Conservation (phyloP, 2,888 invertebrate species). For the Laothoe populi region DNA sequence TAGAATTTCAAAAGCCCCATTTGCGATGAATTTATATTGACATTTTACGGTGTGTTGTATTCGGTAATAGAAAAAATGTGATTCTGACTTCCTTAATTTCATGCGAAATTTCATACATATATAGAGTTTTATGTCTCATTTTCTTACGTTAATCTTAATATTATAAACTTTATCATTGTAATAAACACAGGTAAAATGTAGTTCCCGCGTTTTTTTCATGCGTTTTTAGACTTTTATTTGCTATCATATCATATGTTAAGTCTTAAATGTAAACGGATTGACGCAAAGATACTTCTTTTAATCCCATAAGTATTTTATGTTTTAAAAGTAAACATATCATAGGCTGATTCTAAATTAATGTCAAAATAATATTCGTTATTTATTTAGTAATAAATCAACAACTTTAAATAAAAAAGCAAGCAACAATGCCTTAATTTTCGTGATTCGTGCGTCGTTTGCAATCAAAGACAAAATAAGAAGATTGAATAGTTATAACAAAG, state of each 20-base stretch:
- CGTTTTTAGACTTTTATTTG: no score
- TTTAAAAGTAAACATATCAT: no score
- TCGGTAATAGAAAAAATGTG: conserved; percentile 3
- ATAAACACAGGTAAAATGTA: no score
- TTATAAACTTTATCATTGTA: not conserved
- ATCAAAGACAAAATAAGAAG: conserved; percentile 4
- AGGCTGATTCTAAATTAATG: no score
- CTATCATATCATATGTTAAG: no score
- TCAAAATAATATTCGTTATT: no score
- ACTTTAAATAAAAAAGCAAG: not conserved
- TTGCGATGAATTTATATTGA: not conserved
- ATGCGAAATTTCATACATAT: conserved; percentile 1
- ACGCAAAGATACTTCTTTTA: no score
- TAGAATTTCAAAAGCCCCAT: conserved; percentile 4
- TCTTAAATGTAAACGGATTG: no score
- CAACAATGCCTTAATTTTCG: not conserved
- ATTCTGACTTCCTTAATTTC: conserved; percentile 12
- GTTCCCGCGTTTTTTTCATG: no score
- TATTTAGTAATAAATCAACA: not conserved
- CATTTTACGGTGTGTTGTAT: conserved; percentile 11
- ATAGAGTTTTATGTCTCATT: not conserved
- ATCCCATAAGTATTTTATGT: no score
- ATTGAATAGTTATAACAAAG: conserved; percentile 21
- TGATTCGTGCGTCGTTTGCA: not conserved
- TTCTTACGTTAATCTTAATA: not conserved